Evolutionary conservation across 1,140 invertebrate genomes (phyloP).

Genomic region (Thaumatotibia leucotreta): DNA sequence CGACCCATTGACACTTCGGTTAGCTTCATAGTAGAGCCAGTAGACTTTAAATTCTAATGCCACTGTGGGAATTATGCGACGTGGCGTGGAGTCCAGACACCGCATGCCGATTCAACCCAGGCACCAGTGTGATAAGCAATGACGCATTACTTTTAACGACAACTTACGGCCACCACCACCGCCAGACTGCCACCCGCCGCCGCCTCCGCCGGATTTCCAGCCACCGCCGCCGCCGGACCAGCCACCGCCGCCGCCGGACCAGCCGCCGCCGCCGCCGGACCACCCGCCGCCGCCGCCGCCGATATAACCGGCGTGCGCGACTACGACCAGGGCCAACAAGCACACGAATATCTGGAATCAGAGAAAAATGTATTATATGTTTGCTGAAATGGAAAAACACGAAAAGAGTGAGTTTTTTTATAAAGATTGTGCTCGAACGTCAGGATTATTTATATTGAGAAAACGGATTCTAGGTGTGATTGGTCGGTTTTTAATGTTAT

Average conservation of each 20-base stretch:
- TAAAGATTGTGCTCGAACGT: no score
- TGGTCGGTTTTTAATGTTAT: no score
- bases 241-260: constrained; percentile 43
- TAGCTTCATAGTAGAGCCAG: no score
- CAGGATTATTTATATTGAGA: no score
- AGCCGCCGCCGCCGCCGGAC: constrained; percentile 23
- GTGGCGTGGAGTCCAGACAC: no score
- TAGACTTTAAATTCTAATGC: no score
- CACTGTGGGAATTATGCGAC: no score
- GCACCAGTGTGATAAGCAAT: background rate
- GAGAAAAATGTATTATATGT: background rate
- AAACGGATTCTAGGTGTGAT: no score
- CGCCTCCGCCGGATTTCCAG: constrained; percentile 23
- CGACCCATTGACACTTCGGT: no score
- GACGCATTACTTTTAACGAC: background rate
- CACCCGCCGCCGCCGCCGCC: constrained; percentile 25
- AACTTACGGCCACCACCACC: constrained; percentile 15
- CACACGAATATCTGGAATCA: constrained; percentile 62
- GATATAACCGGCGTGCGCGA: constrained; percentile 51
- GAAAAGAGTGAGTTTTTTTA: no score
- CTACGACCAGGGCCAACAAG: constrained; percentile 49
- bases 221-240: constrained; percentile 32
- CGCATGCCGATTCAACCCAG: background rate
- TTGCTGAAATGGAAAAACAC: background rate
- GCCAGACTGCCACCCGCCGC: constrained; percentile 36